Conservation (phyloP, 1,140 invertebrate genomes). For the Archivesica marissinica region DNA sequence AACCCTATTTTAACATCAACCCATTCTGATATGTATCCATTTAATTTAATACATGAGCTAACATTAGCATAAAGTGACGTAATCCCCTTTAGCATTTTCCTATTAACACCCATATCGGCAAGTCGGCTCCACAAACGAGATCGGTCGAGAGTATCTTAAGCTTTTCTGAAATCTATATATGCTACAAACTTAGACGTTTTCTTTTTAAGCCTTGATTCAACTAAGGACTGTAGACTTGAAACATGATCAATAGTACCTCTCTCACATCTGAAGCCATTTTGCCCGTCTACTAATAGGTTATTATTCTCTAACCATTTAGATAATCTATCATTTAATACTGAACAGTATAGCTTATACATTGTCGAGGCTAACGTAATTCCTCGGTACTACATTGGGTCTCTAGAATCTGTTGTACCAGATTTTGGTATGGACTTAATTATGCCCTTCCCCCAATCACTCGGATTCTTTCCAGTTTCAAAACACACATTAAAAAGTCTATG, state of each 20-base stretch:
- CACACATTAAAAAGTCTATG: conserved; percentile 38
- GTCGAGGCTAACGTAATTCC: conserved; percentile 29
- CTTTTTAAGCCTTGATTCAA: conserved; percentile 30
- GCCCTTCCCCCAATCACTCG: conserved; percentile 6
- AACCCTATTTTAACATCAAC: conserved; percentile 27
- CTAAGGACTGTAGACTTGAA: conserved; percentile 16
- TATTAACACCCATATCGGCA: conserved; percentile 25
- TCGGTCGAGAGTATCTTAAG: conserved; percentile 27
- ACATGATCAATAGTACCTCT: conserved; percentile 33
- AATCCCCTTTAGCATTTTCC: conserved; percentile 21
- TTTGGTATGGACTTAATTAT: conserved; percentile 10
- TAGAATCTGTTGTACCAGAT: neutral
- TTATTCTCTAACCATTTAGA: conserved; percentile 15
- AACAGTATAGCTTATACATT: conserved; percentile 32
- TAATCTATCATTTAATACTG: conserved; percentile 23
- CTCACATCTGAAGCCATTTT: conserved; percentile 13
- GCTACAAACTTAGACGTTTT: conserved; percentile 22
- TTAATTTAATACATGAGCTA: conserved; percentile 30
- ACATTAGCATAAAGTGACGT: conserved; percentile 30
- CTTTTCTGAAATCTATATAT: conserved; percentile 57
- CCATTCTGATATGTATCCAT: conserved; percentile 38
- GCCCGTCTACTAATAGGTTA: neutral
- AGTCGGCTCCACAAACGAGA: conserved; percentile 33
- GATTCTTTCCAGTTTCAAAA: conserved; percentile 28
- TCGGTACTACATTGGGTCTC: conserved; percentile 5